Base-by-base conservation (phyloP, 2,888 invertebrate genomes). In the Nasonovia ribisnigri region DNA sequence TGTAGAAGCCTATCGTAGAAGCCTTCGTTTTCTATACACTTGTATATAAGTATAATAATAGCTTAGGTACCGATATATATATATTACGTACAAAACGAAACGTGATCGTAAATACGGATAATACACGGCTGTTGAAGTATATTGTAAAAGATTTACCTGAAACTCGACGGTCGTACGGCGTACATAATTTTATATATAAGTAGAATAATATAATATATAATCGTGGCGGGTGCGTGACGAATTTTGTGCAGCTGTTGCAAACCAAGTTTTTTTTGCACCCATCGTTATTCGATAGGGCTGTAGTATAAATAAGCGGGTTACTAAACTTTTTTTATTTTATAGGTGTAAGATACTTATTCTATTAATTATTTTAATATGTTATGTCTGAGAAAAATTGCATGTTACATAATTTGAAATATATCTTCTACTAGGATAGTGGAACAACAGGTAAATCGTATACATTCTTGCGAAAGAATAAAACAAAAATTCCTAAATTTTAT, bases 191-290 rank as follows among this genome's bases (percentile, higher is more conserved):
- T 77, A 77, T 77, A 77, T 20, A 77, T 29, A 60, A 60, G 8
- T 29, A n/a, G 29, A 46, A 46, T 46, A 46, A 46, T 46, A 46
- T 46, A n/a, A 77, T 2, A 77, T 77, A 77, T 36, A 77, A 77
- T 77, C 36, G 36, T 77, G 77, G 77, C 77, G 77, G 77, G 36
- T 77, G 77, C 77, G 77, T 36, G 77, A 77, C 77, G 77, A 77
- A 77, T 77, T 77, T 36, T 20, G 36, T 20, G 8, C 77, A 77
- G 77, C 77, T 77, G 67, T 67, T 67, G 6, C 16, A 67, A 67
- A 67, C 67, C 77, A 8, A 77, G n/a, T n/a, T 36, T 67, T 36
- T 77, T 77, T 36, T 77, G n/a, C 16, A 77, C 24, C 20, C 8
- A 20, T 36, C 77, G 36, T 77, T 77, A 77, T 77, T 36, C 77